Evolutionary conservation across 2,797 vertebrate species (phyloP).

Genomic region (Sebastes diploproa): DNA sequence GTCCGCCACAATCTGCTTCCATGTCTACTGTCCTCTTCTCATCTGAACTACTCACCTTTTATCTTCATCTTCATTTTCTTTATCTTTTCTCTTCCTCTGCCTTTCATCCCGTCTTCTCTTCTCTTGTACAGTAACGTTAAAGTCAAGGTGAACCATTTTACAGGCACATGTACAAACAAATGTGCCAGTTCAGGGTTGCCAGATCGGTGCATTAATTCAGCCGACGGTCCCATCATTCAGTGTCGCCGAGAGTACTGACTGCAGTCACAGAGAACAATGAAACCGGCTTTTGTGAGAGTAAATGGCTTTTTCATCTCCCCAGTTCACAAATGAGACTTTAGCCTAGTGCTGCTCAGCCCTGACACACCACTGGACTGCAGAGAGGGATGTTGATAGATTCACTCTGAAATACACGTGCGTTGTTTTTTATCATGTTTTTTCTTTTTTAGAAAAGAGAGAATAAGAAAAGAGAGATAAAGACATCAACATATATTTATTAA

Average conservation of each 20-base stretch:
- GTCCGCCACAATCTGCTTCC: constrained; percentile 12
- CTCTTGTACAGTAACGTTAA: background rate
- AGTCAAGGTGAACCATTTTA: background rate
- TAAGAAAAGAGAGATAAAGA: background rate
- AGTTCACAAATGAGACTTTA: constrained; percentile 35
- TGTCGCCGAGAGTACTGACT: background rate
- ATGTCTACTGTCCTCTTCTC: background rate
- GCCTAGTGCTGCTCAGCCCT: background rate
- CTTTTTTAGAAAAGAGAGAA: background rate
- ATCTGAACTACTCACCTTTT: background rate
- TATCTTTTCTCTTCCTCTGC: background rate
- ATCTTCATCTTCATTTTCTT: background rate
- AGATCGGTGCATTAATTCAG: constrained; percentile 14
- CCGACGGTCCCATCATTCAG: constrained; percentile 20
- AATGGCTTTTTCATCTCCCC: constrained; percentile 40
- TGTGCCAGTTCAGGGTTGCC: background rate
- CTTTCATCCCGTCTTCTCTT: background rate
- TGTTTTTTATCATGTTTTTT: background rate
- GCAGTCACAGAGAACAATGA: constrained; percentile 18
- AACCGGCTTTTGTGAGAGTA: constrained; percentile 11
- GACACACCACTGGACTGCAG: background rate
- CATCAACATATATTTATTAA: background rate
- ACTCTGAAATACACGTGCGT: constrained; percentile 1
- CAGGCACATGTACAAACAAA: background rate
- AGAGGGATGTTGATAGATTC: background rate